Evolutionary conservation across 2,888 invertebrate genomes (phyloP).

Genomic region (Cinara cedri): DNA sequence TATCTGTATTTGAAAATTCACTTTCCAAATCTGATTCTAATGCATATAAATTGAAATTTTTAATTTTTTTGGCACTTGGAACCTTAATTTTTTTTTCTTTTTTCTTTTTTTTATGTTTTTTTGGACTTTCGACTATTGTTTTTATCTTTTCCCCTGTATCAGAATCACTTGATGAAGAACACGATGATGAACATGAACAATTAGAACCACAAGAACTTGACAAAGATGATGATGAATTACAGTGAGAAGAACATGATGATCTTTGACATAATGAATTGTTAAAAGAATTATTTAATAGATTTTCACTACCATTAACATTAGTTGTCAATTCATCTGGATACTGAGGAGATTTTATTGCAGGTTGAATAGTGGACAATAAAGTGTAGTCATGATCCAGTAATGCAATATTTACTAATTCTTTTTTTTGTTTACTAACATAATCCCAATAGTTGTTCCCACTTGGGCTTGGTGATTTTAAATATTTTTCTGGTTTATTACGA

Average conservation of each 20-base stretch:
- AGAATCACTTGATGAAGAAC: slow-evolving; percentile 47
- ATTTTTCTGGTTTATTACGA: slow-evolving; percentile 45
- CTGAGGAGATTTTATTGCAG: slow-evolving; percentile 42
- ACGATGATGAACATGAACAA: slow-evolving; percentile 52
- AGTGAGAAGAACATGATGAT: slow-evolving; percentile 53
- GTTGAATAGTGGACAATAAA: slow-evolving; percentile 17
- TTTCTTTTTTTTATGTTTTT: slow-evolving; percentile 52
- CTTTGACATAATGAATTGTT: slow-evolving; percentile 20
- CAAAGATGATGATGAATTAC: slow-evolving; percentile 43
- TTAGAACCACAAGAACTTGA: slow-evolving; percentile 54
- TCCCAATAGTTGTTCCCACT: slow-evolving; percentile 51
- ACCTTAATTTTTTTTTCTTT: slow-evolving; percentile 50
- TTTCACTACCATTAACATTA: slow-evolving; percentile 28
- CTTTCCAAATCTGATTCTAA: slow-evolving; percentile 51
- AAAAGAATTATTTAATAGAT: slow-evolving; percentile 48
- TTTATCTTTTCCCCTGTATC: slow-evolving; percentile 38
- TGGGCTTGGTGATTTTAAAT: slow-evolving; percentile 38
- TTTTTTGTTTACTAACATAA: slow-evolving; percentile 55
- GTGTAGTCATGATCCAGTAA: slow-evolving; percentile 51
- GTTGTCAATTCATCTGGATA: slow-evolving; percentile 40
- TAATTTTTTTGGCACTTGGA: slow-evolving; percentile 50
- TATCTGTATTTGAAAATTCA: slow-evolving; percentile 49
- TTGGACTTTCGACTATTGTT: slow-evolving; percentile 41
- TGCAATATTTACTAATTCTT: slow-evolving; percentile 46
- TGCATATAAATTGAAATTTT: slow-evolving; percentile 46